Percentiles rank a stretch among this genome's conserved stretches.
Conservation (phyloP, 2,888 invertebrate genomes). For the Philonicus albiceps region DNA sequence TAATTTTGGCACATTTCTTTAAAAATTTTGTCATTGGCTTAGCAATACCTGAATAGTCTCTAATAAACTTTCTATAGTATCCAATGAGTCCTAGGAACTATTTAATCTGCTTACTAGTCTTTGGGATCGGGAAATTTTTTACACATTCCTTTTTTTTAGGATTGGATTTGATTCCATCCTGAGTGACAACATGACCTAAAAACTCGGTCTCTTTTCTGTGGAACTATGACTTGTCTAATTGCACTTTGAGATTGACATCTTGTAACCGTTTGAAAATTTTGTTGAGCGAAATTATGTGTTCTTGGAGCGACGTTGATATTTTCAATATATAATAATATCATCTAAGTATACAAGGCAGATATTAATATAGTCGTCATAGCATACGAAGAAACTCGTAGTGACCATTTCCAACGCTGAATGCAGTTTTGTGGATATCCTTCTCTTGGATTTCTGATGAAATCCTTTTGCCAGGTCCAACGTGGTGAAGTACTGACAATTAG, state of each 20-base stretch:
- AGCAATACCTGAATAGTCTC: background rate
- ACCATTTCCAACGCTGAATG: background rate
- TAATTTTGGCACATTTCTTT: background rate
- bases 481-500: too few species aligned
- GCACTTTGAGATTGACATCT: background rate
- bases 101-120: background rate
- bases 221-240: background rate
- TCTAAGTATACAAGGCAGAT: background rate
- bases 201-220: background rate
- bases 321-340: background rate
- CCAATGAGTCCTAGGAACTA: background rate
- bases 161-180: background rate
- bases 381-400: background rate
- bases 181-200: background rate
- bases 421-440: background rate
- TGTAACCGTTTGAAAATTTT: background rate
- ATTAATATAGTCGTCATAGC: background rate
- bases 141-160: background rate
- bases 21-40: background rate
- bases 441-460: background rate
- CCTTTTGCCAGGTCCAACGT: too few species aligned
- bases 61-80: background rate
- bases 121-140: background rate
- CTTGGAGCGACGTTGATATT: background rate
- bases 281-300: background rate